Evolutionary conservation across 2,888 invertebrate species (phyloP), one percentile per base, ranked within the genome.

Genomic region (Hymenopus coronatus): DNA sequence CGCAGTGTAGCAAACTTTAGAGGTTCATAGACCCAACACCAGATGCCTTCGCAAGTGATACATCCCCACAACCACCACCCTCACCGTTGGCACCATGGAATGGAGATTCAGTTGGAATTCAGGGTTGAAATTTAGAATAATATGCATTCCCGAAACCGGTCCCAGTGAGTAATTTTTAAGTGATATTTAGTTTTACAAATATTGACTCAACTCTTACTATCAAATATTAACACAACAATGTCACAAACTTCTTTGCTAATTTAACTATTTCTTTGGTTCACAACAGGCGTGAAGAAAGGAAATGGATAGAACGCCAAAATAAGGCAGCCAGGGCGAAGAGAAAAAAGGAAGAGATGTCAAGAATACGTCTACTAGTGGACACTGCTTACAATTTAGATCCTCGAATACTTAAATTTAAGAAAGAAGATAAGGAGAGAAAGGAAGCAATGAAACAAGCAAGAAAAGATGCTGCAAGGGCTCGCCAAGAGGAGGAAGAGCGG

Each of bases 261-360:
- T n/a, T 30, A 8, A 27, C 14, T 54, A 15, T 54, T 30, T 90
- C 91, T 83, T 70, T 70, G 20, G 54, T 70, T 70, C 1, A 70
- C 25, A 25, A 70, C 90, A 94, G 94, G 93, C 96, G 99, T 2
- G 99, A 99, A 92, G 99, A 99, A 94, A 94, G 99, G 85, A 95
- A 98, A 90, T 99, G 98, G 97, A 99, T 99, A 92, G 99, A 99
- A 92, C 99, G 99, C 93, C 97, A 98, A 93, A 99, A 99, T 93
- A 99, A 98, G 94, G 96, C 95, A 2, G 98, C 97, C 12, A 94
- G 99, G 85, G 97, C 97, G 81, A 97, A 99, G 92, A 95, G 97
- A 92, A 99, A 99, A 94, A 99, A 99, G 93, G 99, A 99, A 92
- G 99, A 99, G 94, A 98, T 98, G 97, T 95, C 97, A 0, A 94